Base-by-base conservation (phyloP, 2,797 vertebrate genomes). In the Coregonus ussuriensis region DNA sequence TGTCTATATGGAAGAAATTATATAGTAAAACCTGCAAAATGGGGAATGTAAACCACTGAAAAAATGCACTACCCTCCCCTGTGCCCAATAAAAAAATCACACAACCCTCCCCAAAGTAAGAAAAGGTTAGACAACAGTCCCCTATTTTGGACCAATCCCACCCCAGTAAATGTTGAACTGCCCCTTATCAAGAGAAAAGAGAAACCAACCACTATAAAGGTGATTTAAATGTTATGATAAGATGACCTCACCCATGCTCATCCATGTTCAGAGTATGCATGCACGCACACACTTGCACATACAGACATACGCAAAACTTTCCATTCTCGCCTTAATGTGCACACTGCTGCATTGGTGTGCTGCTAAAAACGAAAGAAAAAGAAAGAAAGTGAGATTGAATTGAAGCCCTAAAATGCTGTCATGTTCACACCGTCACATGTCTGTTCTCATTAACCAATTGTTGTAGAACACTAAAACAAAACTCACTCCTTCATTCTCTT, bases 361-460 rank as follows among this genome's bases (percentile, higher is more conserved):
- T 14, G 29, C 13, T 33, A 15, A 66, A 29, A 33, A 63, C 11
- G 3, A 33, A 66, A 66, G 33, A 3, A 13, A 31, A n/a, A 59
- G n/a, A 18, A 9, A 59, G n/a, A 76, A 78, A 78, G 77, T 71
- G 76, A 82, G 76, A 83, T 75, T 71, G 68, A 82, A 74, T 72
- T 74, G 74, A 67, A 78, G 71, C 78, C 85, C 78, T 81, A 71
- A 73, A 76, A 65, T 47, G 79, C 81, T 86, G 66, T 88, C 74
- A 72, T 33, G 81, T 80, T 84, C 83, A 88, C 82, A 68, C 67
- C 0, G 74, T 63, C 54, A 47, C 83, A 67, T 87, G 87, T 85
- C 82, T 90, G 75, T 89, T 87, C 86, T 81, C 85, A 82, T 77
- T 89, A 81, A 86, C 77, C 87, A 85, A 85, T 84, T 86, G 83